A percentile compares a stretch with the other conserved stretches of the same genome.
These are phyloP conservation scores for Macroramphosus scolopax DNA, from an alignment of 2,797 vertebrate species.

Conservation along the genomic window DNA sequence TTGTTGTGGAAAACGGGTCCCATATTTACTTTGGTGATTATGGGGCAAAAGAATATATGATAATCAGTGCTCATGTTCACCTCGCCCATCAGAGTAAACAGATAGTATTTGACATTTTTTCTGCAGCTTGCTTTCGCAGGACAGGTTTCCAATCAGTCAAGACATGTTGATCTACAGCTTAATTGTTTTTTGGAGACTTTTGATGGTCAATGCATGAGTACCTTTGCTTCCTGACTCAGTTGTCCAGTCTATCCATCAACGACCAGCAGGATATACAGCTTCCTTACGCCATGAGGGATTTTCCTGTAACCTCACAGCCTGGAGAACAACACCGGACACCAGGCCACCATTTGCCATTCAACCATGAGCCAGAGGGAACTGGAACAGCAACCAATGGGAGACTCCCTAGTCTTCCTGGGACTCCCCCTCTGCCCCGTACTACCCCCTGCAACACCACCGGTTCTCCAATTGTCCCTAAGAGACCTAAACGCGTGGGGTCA, in stretches of 20 bases:
- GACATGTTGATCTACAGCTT: too few relatives aligned
- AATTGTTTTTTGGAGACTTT: constrained; percentile 1
- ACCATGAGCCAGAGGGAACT: constrained; percentile 28
- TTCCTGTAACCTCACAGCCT: constrained; percentile 39
- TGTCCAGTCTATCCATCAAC: constrained; percentile 76
- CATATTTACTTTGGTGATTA: too few relatives aligned
- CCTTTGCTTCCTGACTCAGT: constrained; percentile 43
- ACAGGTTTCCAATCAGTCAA: too few relatives aligned
- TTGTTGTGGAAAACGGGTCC: too few relatives aligned
- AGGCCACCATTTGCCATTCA: constrained; percentile 11
- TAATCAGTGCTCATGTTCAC: too few relatives aligned
- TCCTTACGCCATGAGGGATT: constrained; percentile 82
- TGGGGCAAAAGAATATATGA: too few relatives aligned
- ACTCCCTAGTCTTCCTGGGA: constrained; percentile 27
- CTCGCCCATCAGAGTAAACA: too few relatives aligned
- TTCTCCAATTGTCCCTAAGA: constrained; percentile 38
- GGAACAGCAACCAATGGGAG: constrained; percentile 28
- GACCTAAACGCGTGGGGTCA: constrained; percentile 24
- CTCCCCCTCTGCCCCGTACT: constrained; percentile 24
- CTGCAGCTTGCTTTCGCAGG: too few relatives aligned
- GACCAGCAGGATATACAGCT: constrained; percentile 83
- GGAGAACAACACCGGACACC: constrained; percentile 30
- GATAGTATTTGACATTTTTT: too few relatives aligned
- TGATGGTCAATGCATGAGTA: too few relatives aligned
- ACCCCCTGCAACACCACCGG: constrained; percentile 7